Conservation (phyloP, 2,113 vertebrate genomes). For the Cochlearius cochlearius region DNA sequence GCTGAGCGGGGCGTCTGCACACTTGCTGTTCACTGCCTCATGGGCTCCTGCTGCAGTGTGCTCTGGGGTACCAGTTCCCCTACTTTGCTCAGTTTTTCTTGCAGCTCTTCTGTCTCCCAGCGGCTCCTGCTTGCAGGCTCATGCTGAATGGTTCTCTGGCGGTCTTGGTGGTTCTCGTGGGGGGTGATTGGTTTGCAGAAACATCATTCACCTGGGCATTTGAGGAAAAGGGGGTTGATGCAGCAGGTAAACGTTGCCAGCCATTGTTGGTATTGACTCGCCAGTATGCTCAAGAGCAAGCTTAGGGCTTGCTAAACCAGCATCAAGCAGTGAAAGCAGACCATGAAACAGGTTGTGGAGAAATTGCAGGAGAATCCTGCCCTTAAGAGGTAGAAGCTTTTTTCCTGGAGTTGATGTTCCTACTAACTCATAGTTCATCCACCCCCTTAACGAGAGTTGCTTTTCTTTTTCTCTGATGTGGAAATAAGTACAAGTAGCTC, state of each 20-base stretch:
- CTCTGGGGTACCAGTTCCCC: neutral
- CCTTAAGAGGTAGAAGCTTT: neutral
- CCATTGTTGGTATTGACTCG: fast-evolving
- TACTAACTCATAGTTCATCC: neutral
- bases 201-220: fast-evolving
- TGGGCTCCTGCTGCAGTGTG: fast-evolving
- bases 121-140: neutral
- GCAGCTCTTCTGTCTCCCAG: neutral
- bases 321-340: neutral
- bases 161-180: fast-evolving
- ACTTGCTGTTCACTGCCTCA: fast-evolving
- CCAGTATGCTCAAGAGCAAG: fast-evolving
- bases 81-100: neutral
- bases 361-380: neutral
- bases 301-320: neutral
- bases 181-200: neutral
- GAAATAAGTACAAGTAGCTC: neutral
- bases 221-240: neutral
- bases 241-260: neutral
- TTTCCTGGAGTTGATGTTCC: neutral
- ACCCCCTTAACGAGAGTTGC: neutral
- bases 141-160: fast-evolving
- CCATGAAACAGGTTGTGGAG: neutral
- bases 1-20: fast-evolving
- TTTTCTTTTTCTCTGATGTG: neutral